These are phyloP conservation scores for Amphipoea oculea DNA, from an alignment of 2,888 invertebrate species.

Conservation along the genomic window DNA sequence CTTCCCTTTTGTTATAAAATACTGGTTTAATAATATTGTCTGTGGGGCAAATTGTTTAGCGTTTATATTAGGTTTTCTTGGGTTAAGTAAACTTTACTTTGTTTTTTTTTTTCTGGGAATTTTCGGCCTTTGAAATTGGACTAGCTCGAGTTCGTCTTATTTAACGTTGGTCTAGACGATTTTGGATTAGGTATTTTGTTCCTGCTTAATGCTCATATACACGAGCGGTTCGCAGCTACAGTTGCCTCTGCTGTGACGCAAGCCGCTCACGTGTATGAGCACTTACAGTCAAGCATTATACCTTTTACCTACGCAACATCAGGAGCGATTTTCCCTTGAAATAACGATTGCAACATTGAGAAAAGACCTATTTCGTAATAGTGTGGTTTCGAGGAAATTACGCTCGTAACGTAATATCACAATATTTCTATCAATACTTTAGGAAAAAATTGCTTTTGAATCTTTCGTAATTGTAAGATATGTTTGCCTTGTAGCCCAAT, in stretches of 20 bases:
- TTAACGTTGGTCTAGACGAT: conserved; percentile 6
- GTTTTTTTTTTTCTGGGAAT: neutral
- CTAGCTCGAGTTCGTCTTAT: conserved; percentile 12
- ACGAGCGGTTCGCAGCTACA: neutral
- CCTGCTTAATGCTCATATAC: neutral
- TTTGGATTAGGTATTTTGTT: neutral
- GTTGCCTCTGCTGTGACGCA: neutral
- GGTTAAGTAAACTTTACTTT: conserved; percentile 31
- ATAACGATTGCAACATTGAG: neutral
- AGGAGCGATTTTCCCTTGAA: neutral
- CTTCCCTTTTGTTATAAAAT: conserved; percentile 45
- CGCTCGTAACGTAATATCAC: neutral
- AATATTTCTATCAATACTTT: neutral
- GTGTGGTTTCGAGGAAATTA: neutral
- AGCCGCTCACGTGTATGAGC: neutral
- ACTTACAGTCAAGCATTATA: neutral
- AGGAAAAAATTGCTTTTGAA: neutral
- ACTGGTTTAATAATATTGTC: conserved; percentile 30
- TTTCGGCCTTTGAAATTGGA: conserved; percentile 2
- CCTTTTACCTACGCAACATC: neutral
- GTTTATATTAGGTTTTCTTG: conserved; percentile 22
- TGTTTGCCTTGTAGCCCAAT: too few relatives aligned
- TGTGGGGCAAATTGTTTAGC: conserved; percentile 22
- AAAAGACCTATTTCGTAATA: neutral
- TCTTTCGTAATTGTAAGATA: neutral